These are phyloP conservation scores for Nixonia krombeini DNA, from an alignment of 1,140 invertebrate genomes.

Conservation along the genomic window DNA sequence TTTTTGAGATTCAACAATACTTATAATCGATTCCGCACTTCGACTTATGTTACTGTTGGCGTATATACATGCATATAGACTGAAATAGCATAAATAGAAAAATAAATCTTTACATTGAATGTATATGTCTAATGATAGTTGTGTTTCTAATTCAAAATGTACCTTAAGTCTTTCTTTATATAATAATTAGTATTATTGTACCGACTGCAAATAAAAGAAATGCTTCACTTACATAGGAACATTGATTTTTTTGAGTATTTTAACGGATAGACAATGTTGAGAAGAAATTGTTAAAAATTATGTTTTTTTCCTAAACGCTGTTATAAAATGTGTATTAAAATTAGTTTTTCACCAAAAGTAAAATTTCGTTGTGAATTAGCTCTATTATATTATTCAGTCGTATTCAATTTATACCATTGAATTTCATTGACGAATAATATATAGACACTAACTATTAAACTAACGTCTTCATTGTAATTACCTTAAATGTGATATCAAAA, in stretches of 20 bases:
- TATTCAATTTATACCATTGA: no score
- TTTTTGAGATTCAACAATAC: conserved; percentile 3
- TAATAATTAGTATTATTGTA: background rate
- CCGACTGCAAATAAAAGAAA: background rate
- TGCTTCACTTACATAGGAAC: background rate
- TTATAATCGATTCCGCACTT: background rate
- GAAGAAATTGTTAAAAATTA: background rate
- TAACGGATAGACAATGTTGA: background rate
- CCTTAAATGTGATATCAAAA: no score
- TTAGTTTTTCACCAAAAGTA: no score
- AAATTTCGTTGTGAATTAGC: no score
- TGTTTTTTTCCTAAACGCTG: background rate
- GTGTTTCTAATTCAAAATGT: conserved; percentile 2
- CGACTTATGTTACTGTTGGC: background rate
- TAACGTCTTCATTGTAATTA: no score
- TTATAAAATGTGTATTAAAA: no score
- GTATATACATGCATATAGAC: background rate
- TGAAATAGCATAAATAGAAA: no score
- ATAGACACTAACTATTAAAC: no score
- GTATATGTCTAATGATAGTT: conserved; percentile 4
- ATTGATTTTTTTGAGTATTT: background rate
- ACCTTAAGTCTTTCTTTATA: background rate
- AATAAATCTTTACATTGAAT: background rate
- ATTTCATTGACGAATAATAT: no score
- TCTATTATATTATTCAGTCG: no score